Evolutionary conservation across 2,888 invertebrate genomes (phyloP), one percentile per base, ranked within the genome.

Genomic region (Meganola albula): DNA sequence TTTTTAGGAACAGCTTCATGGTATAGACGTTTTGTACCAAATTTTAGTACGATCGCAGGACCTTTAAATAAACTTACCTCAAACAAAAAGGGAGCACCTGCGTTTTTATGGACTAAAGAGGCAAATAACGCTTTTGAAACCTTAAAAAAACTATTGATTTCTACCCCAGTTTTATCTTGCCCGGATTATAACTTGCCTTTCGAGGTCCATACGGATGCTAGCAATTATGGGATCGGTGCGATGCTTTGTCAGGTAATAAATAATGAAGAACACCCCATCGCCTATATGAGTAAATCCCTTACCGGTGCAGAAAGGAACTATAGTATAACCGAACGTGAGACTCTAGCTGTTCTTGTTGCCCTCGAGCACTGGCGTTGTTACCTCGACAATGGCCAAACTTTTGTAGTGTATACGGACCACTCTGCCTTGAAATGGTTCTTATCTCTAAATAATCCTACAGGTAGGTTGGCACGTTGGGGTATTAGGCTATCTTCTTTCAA

Each of bases 21-120:
- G 53, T 57, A 52, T 21, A 35, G 52, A 6, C 30, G 16, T 5
- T 16, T 16, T 16, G 16, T 16, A 5, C 16, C 16, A 5, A 16
- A 44, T 6, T 58, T 55, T 31, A 52, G 52, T 24, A 42, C 46
- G 0, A 25, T 53, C 0, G 51, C 55, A 1, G 51, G 34, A 3
- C 55, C 58, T 0, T 23, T 58, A 1, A 58, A 56, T 13, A 32
- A 12, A 4, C 22, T 59, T 4, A 56, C 54, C 1, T 50, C 49
- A 1, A 37, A 21, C 4, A 30, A 31, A 7, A 57, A 54, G 9
- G 30, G 33, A 2, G 20, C 37, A 2, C 45, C 52, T 1, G 23
- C 16, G 4, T 16, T 16, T 6, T 6, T 5, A 16, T 16, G 16
- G 16, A 16, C 16, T 16, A 6, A 16, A 5, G 16, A 16, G 16